Base-by-base conservation (phyloP, 2,797 vertebrate species). In the Cyclopterus lumpus region DNA sequence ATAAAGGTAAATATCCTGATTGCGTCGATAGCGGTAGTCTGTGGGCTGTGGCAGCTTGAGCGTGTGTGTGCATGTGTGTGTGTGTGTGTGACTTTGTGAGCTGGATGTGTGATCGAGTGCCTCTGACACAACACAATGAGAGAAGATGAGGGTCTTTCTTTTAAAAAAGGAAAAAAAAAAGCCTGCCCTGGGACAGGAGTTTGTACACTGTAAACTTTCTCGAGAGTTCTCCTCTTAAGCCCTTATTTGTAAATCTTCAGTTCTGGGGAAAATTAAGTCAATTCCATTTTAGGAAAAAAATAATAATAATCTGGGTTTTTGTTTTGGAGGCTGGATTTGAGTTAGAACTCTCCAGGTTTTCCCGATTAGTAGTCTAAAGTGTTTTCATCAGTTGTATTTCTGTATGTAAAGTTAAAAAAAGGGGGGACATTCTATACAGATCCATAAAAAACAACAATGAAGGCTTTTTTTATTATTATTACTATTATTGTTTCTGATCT, bases 151-250 rank as follows among this genome's bases (percentile, higher is more conserved):
- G 95, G 95, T 97, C 94, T 96, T 97, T 96, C 94, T 96, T 94
- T 96, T 86, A 92, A 96, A 94, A 74, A 76, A 75, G 79, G 36
- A 93, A 94, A 78, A 93, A 78, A 93, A 94, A 80, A 93, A 94
- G 89, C 96, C 96, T 97, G 96, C 95, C 95, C 91, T 96, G 93
- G 95, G 96, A 97, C 96, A 97, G 95, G 96, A 96, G 97, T 97
- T 97, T 98, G 95, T 99, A 99, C 97, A 98, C 97, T 99, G 98
- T 99, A 99, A 97, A 97, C 95, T 94, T 95, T 96, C 93, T 94
- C 48, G 24, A 81, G 81, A 86, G 64, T 79, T 89, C 95, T 95
- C 94, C 94, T 96, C 95, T 93, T 84, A 94, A 95, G 93, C 96
- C 96, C 95, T 93, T 94, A 91, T 96, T 97, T 97, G 95, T 97